Evolutionary conservation across 2,797 vertebrate species (phyloP).

Genomic region (Neosilurus hyrtlii): DNA sequence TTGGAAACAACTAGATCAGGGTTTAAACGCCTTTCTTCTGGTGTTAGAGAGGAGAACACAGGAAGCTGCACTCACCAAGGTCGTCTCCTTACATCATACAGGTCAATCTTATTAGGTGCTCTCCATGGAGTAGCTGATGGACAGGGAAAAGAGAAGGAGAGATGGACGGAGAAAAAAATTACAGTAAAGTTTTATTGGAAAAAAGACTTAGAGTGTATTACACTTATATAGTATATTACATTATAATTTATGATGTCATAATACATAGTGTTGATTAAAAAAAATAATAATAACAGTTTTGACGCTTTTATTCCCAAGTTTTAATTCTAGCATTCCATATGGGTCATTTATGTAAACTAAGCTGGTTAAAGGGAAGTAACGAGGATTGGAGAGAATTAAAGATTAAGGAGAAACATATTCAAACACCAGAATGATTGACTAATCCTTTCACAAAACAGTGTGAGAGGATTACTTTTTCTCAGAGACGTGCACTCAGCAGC

Average conservation of each 20-base stretch:
- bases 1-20: constrained; percentile 38
- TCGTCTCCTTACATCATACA: constrained; percentile 94
- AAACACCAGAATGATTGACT: constrained; percentile 30
- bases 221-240: too few species aligned
- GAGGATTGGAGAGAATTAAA: constrained; percentile 16
- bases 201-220: too few species aligned
- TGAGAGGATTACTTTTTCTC: constrained; percentile 3
- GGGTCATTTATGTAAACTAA: constrained; percentile 26
- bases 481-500: neutral
- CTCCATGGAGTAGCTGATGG: constrained; percentile 90
- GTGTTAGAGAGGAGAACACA: neutral
- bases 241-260: neutral
- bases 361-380: constrained; percentile 20
- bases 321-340: neutral
- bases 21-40: constrained; percentile 31
- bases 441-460: constrained; percentile 18
- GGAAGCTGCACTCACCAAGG: constrained; percentile 83
- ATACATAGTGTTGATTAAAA: neutral
- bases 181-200: too few species aligned
- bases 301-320: neutral
- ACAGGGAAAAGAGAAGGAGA: constrained; percentile 30
- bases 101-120: constrained; percentile 96
- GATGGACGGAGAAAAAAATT: constrained; percentile 41
- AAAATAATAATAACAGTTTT: neutral
- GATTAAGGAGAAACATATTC: constrained; percentile 12